Percentiles rank a stretch among this genome's conserved stretches.
Conservation (phyloP, 30 jellyfish, hydroid and myxozoan species). For the Turritopsis dohrnii region DNA sequence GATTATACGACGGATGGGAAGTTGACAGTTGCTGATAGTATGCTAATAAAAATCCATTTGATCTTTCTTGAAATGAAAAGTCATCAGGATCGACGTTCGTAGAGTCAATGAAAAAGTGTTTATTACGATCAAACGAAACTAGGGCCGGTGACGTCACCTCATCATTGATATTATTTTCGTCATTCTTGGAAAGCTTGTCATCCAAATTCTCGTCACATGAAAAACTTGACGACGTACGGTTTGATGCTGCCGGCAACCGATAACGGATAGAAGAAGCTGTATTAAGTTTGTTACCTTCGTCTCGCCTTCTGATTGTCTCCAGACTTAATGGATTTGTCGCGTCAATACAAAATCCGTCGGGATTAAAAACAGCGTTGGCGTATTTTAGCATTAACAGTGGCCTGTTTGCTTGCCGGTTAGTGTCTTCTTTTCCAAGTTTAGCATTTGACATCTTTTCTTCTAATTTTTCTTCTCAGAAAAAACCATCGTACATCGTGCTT, state of each 20-base stretch:
- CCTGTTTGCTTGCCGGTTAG: neutral
- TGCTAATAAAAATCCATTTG: neutral
- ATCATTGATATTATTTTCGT: neutral
- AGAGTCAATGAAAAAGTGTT: neutral
- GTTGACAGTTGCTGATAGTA: neutral
- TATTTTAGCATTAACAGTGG: neutral
- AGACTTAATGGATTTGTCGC: neutral
- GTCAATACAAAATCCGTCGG: constrained; percentile 5
- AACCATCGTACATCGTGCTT: too few relatives aligned
- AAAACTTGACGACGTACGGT: neutral
- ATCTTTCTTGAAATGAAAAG: neutral
- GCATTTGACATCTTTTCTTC: neutral
- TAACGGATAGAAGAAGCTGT: neutral
- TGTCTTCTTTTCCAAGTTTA: neutral
- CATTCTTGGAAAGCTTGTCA: too few relatives aligned
- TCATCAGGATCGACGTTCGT: neutral
- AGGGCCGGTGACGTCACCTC: neutral
- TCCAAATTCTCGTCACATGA: too few relatives aligned
- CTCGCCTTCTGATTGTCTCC: neutral
- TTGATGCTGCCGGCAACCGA: constrained; percentile 1
- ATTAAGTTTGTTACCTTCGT: neutral
- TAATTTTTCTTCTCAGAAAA: neutral
- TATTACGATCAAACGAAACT: neutral
- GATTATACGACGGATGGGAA: neutral
- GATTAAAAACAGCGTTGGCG: neutral